These are phyloP conservation scores for Pseudomyrmex dendroicus DNA, from an alignment of 1,140 invertebrate species.

Conservation along the genomic window DNA sequence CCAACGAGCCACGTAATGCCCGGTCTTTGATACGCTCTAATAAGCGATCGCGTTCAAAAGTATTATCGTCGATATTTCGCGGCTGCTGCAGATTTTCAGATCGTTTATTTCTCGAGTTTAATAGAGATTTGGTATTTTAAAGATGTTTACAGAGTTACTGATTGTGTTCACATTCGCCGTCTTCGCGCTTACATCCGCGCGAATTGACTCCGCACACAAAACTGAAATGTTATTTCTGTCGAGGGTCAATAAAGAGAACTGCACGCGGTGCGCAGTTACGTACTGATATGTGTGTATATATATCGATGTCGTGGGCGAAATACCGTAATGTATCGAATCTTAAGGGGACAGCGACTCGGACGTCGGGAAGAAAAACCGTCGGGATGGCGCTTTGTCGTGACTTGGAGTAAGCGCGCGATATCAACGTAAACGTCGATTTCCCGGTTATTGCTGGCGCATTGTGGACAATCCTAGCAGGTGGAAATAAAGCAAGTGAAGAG, in stretches of 20 bases:
- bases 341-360: constrained; percentile 25
- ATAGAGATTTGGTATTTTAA: constrained; percentile 43
- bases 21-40: constrained; percentile 27
- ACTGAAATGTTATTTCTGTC: constrained; percentile 31
- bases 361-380: constrained; percentile 60
- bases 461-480: constrained; percentile 72
- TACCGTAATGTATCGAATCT: constrained; percentile 51
- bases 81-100: not conserved
- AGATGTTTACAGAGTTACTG: not conserved
- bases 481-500: constrained; percentile 66
- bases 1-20: not conserved
- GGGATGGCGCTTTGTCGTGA: constrained; percentile 57
- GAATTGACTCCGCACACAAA: not conserved
- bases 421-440: constrained; percentile 75
- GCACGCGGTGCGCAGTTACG: not conserved
- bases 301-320: constrained; percentile 20
- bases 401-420: constrained; percentile 53
- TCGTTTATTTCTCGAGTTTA: not conserved
- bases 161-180: not conserved
- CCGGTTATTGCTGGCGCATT: constrained; percentile 72
- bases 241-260: not conserved
- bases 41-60: constrained; percentile 31
- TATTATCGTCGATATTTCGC: constrained; percentile 30
- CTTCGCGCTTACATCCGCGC: not conserved
- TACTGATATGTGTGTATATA: constrained; percentile 4